These are phyloP conservation scores for Ivindomyrus marchei DNA, from an alignment of 2,113 vertebrate species.

Conservation along the genomic window DNA sequence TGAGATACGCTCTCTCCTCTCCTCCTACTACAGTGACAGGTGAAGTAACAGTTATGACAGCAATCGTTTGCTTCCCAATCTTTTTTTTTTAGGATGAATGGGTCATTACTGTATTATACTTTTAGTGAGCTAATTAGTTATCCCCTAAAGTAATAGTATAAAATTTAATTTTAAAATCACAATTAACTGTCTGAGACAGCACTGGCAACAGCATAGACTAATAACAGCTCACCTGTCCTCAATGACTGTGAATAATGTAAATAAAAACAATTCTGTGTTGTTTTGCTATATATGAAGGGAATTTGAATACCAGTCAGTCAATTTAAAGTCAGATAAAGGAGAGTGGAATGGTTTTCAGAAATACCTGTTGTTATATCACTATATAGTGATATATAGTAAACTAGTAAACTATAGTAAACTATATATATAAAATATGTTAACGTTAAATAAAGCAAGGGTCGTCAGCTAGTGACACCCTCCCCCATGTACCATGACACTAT, in stretches of 20 bases:
- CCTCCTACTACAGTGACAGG: conserved; percentile 91
- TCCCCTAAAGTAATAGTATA: background rate
- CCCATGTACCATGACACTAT: background rate
- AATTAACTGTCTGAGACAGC: background rate
- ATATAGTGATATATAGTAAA: too few relatives aligned
- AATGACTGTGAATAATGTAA: background rate
- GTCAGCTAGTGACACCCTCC: background rate
- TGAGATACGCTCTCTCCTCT: conserved; percentile 82
- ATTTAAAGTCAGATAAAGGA: background rate
- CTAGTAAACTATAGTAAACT: too few relatives aligned
- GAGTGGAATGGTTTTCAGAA: background rate
- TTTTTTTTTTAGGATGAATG: background rate
- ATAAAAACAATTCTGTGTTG: too few relatives aligned
- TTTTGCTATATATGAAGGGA: background rate
- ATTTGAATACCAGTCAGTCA: background rate
- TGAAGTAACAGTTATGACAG: conserved; percentile 58
- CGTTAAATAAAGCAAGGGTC: too few relatives aligned
- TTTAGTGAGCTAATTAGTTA: background rate
- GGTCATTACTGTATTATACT: background rate
- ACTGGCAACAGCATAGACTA: background rate
- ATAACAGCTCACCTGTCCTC: background rate
- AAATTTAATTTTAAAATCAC: background rate
- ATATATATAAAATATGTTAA: too few relatives aligned
- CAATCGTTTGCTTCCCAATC: background rate
- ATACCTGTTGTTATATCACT: background rate